Evolutionary conservation across 2,113 vertebrate species (phyloP).

Genomic region (Antennarius striatus): DNA sequence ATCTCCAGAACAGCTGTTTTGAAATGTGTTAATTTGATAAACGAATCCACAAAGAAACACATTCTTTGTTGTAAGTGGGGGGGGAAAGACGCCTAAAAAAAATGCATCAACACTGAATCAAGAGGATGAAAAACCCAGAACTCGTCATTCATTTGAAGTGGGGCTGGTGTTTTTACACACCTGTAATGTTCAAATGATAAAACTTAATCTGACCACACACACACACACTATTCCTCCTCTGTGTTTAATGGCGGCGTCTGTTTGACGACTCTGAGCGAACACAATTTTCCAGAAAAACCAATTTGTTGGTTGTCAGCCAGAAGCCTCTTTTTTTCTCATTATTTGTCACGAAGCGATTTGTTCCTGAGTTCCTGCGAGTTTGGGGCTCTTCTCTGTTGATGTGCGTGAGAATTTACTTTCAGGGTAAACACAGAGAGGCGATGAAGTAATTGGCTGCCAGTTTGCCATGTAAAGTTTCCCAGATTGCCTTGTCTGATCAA

Average conservation of each 20-base stretch:
- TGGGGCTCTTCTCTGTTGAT: constrained; percentile 42
- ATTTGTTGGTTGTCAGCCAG: constrained; percentile 67
- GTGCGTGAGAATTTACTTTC: constrained; percentile 36
- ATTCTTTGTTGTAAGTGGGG: too few species aligned
- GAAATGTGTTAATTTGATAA: too few species aligned
- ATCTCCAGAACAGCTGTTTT: too few species aligned
- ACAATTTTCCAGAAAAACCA: constrained; percentile 66
- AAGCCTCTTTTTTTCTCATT: constrained; percentile 30
- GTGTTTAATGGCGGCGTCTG: constrained; percentile 42
- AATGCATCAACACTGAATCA: too few species aligned
- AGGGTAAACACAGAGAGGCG: constrained; percentile 54
- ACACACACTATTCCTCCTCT: constrained; percentile 8
- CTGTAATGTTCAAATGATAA: too few species aligned
- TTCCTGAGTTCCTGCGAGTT: constrained; percentile 53
- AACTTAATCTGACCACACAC: constrained; percentile 24
- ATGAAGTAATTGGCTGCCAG: constrained; percentile 61
- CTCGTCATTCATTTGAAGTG: too few species aligned
- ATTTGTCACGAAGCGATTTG: constrained; percentile 61
- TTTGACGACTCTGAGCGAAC: constrained; percentile 49
- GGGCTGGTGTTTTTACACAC: too few species aligned
- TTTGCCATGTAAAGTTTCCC: constrained; percentile 47
- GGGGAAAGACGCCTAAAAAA: too few species aligned
- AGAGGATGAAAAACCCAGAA: too few species aligned
- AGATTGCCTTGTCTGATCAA: constrained; percentile 35
- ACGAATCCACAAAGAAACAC: too few species aligned